Evolutionary conservation across 2,797 vertebrate species (phyloP), one percentile per base, ranked within the genome.

Genomic region (Cephalopachus bancanus): DNA sequence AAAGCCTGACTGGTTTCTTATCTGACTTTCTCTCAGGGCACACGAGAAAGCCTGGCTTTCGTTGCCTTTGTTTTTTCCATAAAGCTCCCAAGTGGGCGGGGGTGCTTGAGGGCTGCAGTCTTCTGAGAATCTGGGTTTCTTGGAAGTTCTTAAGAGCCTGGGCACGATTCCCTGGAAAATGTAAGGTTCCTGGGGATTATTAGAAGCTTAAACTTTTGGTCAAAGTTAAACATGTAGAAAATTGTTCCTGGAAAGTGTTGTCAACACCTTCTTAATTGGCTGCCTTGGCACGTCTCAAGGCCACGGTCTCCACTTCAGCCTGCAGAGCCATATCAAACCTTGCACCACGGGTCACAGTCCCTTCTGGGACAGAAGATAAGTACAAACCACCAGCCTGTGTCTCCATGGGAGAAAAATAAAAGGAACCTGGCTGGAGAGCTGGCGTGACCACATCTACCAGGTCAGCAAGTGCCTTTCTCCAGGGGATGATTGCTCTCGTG

Each of bases 121-220:
- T 96, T 97, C 94, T 83, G 92, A 97, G 97, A 97, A 93, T 44
- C 11, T 0, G 30, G 71, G 62, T 93, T 97, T 98, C 97, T 95
- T 97, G 97, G 97, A 97, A 97, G 88, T 97, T 81, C 91, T 93
- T 95, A 92, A 83, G 79, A 94, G 64, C 19, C 78, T 81, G 95
- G 94, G 97, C 97, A 90, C n/a, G 83, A 88, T 57, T 96, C 93
- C 93, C 83, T 96, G 97, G 97, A 97, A 97, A 96, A 96, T 92
- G 79, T 96, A 93, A 96, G 74, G 87, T 97, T 95, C 87, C 74
- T 91, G 94, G 72, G 88, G 85, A 89, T 93, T 94, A 94, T 95
- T 95, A 97, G 96, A 94, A 75, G 72, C 71, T 96, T 92, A 79
- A 94, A 94, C 89, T 91, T 97, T 87, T 59, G 53, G 83, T 96